phyloP scores from a whole-genome alignment of 2,113 vertebrate genomes.

The Myrmophylax atrothorax region DNA sequence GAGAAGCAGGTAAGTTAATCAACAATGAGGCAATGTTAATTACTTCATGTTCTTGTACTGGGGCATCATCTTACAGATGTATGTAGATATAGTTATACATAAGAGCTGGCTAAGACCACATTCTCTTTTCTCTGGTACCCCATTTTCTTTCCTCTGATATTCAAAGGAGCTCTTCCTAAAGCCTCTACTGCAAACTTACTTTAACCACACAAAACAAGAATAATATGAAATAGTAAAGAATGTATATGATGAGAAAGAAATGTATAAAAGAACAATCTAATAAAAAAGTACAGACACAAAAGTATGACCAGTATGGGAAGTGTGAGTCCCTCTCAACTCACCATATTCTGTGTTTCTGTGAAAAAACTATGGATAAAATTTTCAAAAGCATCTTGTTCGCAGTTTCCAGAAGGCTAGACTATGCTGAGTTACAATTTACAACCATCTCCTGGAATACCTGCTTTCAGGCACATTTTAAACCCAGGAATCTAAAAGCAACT shows the following conservation, averaged over 20 bases:
- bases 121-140: neutral
- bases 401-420: neutral
- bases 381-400: neutral
- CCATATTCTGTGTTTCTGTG: neutral
- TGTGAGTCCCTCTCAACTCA: neutral
- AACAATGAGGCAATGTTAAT: neutral
- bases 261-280: neutral
- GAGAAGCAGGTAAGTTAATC: neutral
- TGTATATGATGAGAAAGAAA: neutral
- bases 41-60: neutral
- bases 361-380: neutral
- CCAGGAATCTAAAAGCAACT: neutral
- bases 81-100: no score
- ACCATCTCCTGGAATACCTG: neutral
- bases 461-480: neutral
- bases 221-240: neutral
- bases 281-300: neutral
- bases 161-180: neutral
- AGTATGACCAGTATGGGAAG: fast-evolving
- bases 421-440: neutral
- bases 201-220: neutral
- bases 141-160: neutral
- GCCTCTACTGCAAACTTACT: neutral
- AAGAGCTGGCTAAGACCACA: neutral
- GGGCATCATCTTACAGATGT: neutral